Conservation (phyloP, 1,140 invertebrate genomes). For the Bombus consobrinus region DNA sequence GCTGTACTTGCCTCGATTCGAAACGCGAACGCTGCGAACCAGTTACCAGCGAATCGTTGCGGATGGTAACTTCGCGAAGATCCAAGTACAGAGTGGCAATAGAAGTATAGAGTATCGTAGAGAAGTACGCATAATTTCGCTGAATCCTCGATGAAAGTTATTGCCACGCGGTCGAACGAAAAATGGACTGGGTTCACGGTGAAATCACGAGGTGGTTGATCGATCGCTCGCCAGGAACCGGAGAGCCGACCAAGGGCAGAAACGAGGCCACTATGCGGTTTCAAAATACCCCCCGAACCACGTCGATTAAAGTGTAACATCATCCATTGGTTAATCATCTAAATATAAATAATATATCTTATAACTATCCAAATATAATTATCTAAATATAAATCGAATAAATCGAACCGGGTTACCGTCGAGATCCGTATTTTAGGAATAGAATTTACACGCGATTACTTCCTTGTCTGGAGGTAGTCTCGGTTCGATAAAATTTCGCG, state of each 20-base stretch:
- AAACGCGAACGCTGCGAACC: not conserved
- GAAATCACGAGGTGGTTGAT: not conserved
- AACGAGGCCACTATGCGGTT: conserved; percentile 23
- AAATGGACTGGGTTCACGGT: not conserved
- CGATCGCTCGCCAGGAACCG: conserved; percentile 29
- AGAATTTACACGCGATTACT: no score
- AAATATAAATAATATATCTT: conserved; percentile 60
- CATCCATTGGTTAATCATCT: conserved; percentile 68
- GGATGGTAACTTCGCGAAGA: not conserved
- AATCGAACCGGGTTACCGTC: conserved; percentile 9
- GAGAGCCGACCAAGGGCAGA: not conserved
- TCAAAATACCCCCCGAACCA: conserved; percentile 69
- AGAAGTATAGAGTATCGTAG: not conserved
- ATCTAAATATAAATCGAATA: not conserved
- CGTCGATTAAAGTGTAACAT: conserved; percentile 72
- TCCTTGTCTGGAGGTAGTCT: not conserved
- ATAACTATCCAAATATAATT: no score
- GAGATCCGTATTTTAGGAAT: no score
- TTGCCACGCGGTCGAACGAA: not conserved
- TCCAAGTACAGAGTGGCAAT: not conserved
- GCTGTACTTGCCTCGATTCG: conserved; percentile 1
- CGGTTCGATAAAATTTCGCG: not conserved
- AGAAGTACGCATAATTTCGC: not conserved
- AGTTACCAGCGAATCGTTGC: not conserved
- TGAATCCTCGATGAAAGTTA: not conserved